These are phyloP conservation scores for Solenodon paradoxus DNA, from an alignment of 2,113 vertebrate genomes.

Conservation along the genomic window DNA sequence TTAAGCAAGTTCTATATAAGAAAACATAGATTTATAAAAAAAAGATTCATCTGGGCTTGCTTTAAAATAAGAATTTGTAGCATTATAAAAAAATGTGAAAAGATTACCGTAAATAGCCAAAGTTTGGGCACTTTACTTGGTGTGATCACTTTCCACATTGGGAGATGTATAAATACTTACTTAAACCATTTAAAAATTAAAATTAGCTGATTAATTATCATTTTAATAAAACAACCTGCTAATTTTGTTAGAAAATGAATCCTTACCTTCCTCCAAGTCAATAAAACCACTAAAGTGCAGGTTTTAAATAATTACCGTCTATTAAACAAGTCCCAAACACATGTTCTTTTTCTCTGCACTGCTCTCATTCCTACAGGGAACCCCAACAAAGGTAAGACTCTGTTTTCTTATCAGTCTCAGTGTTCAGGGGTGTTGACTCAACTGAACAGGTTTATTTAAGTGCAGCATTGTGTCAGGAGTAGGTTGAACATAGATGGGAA, in stretches of 20 bases:
- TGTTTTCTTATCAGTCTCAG: neutral
- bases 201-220: neutral
- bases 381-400: neutral
- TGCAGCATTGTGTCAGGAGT: neutral
- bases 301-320: neutral
- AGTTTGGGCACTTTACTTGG: neutral
- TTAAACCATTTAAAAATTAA: neutral
- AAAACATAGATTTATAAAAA: neutral
- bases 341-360: neutral
- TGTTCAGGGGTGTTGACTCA: neutral
- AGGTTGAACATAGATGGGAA: neutral
- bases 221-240: neutral
- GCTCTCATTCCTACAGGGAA: neutral
- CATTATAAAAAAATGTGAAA: neutral
- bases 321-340: neutral
- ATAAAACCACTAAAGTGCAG: neutral
- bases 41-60: neutral
- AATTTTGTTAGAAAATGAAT: neutral
- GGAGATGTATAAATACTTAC: neutral
- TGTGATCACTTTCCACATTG: neutral
- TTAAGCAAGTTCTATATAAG: neutral
- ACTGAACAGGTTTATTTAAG: neutral
- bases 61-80: neutral
- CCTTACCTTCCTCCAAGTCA: neutral
- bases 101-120: neutral